Base-by-base conservation (phyloP, 2,888 invertebrate genomes). In the Sycophila texana region DNA sequence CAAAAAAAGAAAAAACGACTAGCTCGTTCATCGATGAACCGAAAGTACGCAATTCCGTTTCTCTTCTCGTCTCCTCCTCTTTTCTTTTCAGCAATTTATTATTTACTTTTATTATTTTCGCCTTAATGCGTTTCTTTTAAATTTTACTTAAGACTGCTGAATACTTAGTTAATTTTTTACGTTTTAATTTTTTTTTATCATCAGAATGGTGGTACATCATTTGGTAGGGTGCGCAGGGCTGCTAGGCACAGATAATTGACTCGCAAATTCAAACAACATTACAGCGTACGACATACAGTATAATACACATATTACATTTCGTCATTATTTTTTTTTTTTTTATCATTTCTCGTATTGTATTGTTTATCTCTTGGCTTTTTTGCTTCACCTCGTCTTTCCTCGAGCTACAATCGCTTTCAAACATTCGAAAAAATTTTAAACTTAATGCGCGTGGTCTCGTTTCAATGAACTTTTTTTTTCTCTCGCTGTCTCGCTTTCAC, bases 231-330 rank as follows among this genome's bases (percentile, higher is more conserved):
- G 90, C 90, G 89, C 90, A 90, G 90, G 90, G 88, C 90, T 89
- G 90, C 90, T 90, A 92, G 92, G 92, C 92, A 92, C 92, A 92
- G 92, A 92, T 92, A 92, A 92, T 92, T 92, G 92, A 92, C 92
- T 92, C 90, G 90, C 92, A 92, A 92, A 92, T 92, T 90, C 89
- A 90, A 90, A 90, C 89, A 90, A 90, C 90, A 89, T 90, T 89
- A 90, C 89, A 90, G 90, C 89, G 89, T 90, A 90, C 90, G 89
- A 90, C 90, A 90, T 89, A 90, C 88, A 90, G 86, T 90, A 89
- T 87, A 84, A 88, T 88, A 88, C 88, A 88, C 87, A 88, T 86
- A 88, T 86, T 88, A 86, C 86, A 86, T 82, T 86, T 85, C 83
- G 82, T 81, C 82, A 60, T 66, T 71, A 55, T 81, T 78, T 76